Percentiles rank a stretch among this genome's conserved stretches.
phyloP scores from a whole-genome alignment of 2,888 invertebrate species.

The Elmis aenea region DNA sequence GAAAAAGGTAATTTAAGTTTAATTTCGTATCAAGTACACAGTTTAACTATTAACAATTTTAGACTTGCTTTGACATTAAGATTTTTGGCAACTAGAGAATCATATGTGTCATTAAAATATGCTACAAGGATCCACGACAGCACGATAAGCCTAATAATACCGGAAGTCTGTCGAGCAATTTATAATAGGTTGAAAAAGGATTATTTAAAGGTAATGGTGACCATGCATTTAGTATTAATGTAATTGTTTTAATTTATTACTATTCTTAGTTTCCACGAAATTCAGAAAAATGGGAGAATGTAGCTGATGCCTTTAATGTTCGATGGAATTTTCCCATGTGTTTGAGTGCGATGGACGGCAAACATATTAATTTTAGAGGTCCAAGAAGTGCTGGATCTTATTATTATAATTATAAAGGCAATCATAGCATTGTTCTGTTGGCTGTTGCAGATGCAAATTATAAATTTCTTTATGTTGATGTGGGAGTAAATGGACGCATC shows the following conservation, averaged over 20 bases:
- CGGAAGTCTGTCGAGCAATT: constrained; percentile 27
- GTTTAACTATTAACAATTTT: no score
- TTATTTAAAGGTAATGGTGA: constrained; percentile 10
- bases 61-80: constrained; percentile 5
- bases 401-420: constrained; percentile 29
- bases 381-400: constrained; percentile 23
- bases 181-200: constrained; percentile 24
- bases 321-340: constrained; percentile 28
- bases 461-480: constrained; percentile 28
- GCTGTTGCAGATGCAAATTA: constrained; percentile 28
- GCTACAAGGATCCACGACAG: constrained; percentile 14
- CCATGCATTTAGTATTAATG: no score
- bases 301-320: constrained; percentile 9
- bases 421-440: constrained; percentile 29
- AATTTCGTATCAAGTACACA: no score
- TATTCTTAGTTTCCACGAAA: constrained; percentile 6
- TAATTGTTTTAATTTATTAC: constrained; percentile 1
- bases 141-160: constrained; percentile 26
- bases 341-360: constrained; percentile 25
- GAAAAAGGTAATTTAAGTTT: no score
- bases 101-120: constrained; percentile 13
- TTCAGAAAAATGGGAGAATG: constrained; percentile 6
- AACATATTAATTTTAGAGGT: constrained; percentile 24
- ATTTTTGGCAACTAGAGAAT: constrained; percentile 16
- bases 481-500: constrained; percentile 28